Percentiles rank a stretch among this genome's conserved stretches.
Conservation (phyloP, 2,888 invertebrate genomes). For the Xestia xanthographa region DNA sequence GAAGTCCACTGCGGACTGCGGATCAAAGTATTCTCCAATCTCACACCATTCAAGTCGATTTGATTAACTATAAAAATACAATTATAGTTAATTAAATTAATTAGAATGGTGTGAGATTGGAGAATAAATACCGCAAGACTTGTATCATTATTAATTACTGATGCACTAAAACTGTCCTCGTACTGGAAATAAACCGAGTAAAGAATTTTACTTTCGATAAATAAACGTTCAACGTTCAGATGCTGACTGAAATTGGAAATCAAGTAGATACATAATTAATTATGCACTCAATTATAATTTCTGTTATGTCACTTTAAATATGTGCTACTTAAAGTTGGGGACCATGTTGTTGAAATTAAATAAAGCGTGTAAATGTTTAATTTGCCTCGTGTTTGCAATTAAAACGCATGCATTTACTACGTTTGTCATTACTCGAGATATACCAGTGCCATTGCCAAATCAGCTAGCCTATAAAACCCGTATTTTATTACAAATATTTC, state of each 20-base stretch:
- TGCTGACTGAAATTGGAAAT: not conserved
- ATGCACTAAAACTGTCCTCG: not conserved
- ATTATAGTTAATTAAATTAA: too few species aligned
- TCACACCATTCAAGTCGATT: not conserved
- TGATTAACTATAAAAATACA: not conserved
- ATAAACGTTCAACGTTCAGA: constrained; percentile 2
- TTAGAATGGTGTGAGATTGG: too few species aligned
- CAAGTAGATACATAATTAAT: not conserved
- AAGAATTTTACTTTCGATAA: not conserved
- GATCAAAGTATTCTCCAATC: not conserved
- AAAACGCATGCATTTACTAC: constrained; percentile 22
- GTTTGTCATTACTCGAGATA: constrained; percentile 19
- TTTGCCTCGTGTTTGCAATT: constrained; percentile 25
- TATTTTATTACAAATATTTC: constrained; percentile 17
- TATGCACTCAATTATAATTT: constrained; percentile 13
- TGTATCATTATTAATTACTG: not conserved
- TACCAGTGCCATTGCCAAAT: constrained; percentile 8
- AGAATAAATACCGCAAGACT: too few species aligned
- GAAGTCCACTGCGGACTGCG: not conserved
- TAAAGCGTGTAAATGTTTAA: constrained; percentile 6
- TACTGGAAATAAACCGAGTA: not conserved
- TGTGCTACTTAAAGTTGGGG: not conserved
- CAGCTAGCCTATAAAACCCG: constrained; percentile 8
- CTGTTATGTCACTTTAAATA: not conserved
- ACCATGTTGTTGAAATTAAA: constrained; percentile 12